Base-by-base conservation (phyloP, 92 coral and sea anemone genomes). In the Nematostella vectensis region DNA sequence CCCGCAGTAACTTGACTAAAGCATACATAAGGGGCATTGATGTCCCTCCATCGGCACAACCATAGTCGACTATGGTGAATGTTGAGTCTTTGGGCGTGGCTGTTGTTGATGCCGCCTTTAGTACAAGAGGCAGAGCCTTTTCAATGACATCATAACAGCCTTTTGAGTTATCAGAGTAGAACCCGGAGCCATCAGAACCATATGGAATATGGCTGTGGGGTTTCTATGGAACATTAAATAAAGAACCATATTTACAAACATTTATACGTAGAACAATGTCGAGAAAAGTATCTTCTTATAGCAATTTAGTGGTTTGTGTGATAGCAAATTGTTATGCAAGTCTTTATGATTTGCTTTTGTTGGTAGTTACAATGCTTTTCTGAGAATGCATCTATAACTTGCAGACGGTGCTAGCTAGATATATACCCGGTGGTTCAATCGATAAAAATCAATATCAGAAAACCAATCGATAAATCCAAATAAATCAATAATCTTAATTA, bases 1-100 rank as follows among this genome's bases (percentile, higher is more conserved):
- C 67, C 24, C 85, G 77, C 56, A 83, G 55, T 50, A 71, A 81
- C 30, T 72, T 51, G 11, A 83, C 85, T 30, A 79, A 78, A 68
- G 77, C 68, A 49, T 68, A 70, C 10, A 81, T 25, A 2, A 82
- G 64, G 2, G 89, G 89, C 89, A 82, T 82, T 3, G 89, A 82
- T 18, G 89, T 82, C 3, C 88, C 88, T 9, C 88, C 88, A 60
- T 80, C 88, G 31, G 88, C 88, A 44, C 82, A 75, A 31, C 78
- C 89, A 61, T 70, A 82, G 70, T 82, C 89, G 0, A 69, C 84
- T 10, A 82, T 64, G 26, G 83, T 67, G 28, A 71, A 82, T 19
- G 52, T 58, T 11, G 61, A 25, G 21, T 55, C 70, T 55, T 59
- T 39, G 31, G 36, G 50, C 33, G 64, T 57, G 15, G 27, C 13